phyloP scores from a whole-genome alignment of 2,888 invertebrate genomes.

The Drosophila prostipennis region DNA sequence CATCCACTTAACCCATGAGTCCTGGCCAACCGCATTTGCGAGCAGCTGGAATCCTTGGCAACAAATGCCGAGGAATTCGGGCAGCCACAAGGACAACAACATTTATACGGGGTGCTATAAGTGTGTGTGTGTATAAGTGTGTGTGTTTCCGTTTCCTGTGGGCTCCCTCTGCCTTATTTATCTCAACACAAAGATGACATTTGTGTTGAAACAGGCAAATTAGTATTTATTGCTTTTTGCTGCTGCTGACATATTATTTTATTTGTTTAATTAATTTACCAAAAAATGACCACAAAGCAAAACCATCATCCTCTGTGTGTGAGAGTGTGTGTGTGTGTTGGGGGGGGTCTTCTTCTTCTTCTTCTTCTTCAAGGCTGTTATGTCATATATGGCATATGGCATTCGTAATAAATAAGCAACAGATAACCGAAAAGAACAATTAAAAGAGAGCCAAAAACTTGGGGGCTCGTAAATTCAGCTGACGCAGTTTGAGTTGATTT shows the following conservation, averaged over 20 bases:
- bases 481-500: conserved; percentile 73
- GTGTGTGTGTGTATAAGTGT: neutral
- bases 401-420: conserved; percentile 74
- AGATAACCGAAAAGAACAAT: conserved; percentile 66
- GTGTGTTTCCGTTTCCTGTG: conserved; percentile 14
- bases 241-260: conserved; percentile 78
- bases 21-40: conserved; percentile 39
- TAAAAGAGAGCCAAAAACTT: conserved; percentile 30
- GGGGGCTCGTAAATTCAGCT: conserved; percentile 61
- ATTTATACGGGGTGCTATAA: conserved; percentile 6
- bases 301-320: conserved; percentile 45
- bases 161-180: conserved; percentile 45
- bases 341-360: neutral
- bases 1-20: conserved; percentile 29
- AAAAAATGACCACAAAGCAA: conserved; percentile 57
- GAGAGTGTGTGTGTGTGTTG: neutral
- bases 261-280: conserved; percentile 78
- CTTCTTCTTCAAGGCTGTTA: conserved; percentile 21
- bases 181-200: conserved; percentile 73
- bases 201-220: conserved; percentile 79
- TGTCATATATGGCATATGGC: conserved; percentile 73
- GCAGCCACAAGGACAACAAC: conserved; percentile 25
- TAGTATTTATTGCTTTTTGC: conserved; percentile 74
- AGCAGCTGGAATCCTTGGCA: conserved; percentile 38
- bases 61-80: conserved; percentile 26